Evolutionary conservation across 2,888 invertebrate genomes (phyloP), one percentile per base, ranked within the genome.

Genomic region (Crepidodera aurea): DNA sequence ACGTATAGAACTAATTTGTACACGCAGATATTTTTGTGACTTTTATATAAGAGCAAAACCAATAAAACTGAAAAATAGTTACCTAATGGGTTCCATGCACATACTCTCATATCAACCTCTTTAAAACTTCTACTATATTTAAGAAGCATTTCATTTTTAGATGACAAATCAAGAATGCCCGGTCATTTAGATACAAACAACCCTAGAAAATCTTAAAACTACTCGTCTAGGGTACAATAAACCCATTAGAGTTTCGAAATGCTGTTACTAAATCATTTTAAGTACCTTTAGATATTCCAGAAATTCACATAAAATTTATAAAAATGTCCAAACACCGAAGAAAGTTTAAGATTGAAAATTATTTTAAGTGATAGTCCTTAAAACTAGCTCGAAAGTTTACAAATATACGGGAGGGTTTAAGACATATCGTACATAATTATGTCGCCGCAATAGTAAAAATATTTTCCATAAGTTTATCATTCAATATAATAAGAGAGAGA

Each of bases 201-300:
- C 48, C 37, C 25, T 27, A 48, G 34, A 56, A 56, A 56, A 42
- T 44, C 8, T 40, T 40, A 5, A 56, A 46, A 46, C 19, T 50
- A 22, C 57, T 39, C 25, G 46, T 57, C 32, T n/a, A 37, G 48
- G 57, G 57, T 57, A 48, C 57, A 57, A 57, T 57, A 48, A 57
- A 57, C 57, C 39, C 57, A 57, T 57, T 48, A 22, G 19, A 57
- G 25, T 57, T 48, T 57, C 48, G 6, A 5, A 50, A 57, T 37
- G 57, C 48, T 39, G 48, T 50, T 13, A 22, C 27, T 57, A 57
- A 57, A 57, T 57, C 57, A 57, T 57, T 57, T 57, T 57, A 57
- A 57, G 48, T 57, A 57, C 48, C 57, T 44, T 57, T 16, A 57
- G 53, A 57, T 57, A 57, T 39, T 57, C 37, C 27, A 25, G 48